These are phyloP conservation scores for Anthrax anthrax DNA, from an alignment of 2,888 invertebrate species.

Conservation along the genomic window DNA sequence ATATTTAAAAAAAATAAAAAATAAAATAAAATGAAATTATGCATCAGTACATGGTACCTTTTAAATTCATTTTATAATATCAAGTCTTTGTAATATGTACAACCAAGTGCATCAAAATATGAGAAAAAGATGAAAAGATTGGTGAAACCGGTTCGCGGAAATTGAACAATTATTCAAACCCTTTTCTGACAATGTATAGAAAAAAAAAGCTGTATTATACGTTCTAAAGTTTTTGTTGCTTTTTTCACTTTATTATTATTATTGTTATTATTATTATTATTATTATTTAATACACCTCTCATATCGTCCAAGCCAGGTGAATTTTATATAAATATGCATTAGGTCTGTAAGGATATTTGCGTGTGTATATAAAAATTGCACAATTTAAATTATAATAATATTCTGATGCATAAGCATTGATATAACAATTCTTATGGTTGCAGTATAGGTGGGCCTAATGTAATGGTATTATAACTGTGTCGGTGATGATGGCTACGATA, in stretches of 20 bases:
- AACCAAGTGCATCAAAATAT: background rate
- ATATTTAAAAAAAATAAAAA: too few relatives aligned
- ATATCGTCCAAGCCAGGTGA: conserved; percentile 6
- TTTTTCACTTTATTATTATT: background rate
- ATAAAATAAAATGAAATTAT: too few relatives aligned
- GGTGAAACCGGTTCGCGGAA: conserved; percentile 8
- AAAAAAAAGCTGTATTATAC: too few relatives aligned
- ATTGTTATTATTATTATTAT: background rate
- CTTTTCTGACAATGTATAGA: conserved; percentile 8
- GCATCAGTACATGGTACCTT: background rate
- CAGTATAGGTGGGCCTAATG: background rate
- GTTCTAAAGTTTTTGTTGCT: background rate
- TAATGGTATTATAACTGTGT: background rate
- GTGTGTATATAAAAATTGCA: background rate
- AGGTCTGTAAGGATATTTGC: too few relatives aligned
- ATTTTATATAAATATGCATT: background rate
- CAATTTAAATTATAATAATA: too few relatives aligned
- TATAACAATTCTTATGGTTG: background rate
- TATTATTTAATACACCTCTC: conserved; percentile 6
- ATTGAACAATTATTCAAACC: conserved; percentile 13
- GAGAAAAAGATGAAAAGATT: background rate
- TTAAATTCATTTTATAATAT: background rate
- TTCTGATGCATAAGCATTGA: too few relatives aligned
- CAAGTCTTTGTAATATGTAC: background rate
- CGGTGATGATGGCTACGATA: conserved; percentile 6